Evolutionary conservation across 2,888 invertebrate genomes (phyloP), one percentile per base, ranked within the genome.

Genomic region (Synergus itoensis): DNA sequence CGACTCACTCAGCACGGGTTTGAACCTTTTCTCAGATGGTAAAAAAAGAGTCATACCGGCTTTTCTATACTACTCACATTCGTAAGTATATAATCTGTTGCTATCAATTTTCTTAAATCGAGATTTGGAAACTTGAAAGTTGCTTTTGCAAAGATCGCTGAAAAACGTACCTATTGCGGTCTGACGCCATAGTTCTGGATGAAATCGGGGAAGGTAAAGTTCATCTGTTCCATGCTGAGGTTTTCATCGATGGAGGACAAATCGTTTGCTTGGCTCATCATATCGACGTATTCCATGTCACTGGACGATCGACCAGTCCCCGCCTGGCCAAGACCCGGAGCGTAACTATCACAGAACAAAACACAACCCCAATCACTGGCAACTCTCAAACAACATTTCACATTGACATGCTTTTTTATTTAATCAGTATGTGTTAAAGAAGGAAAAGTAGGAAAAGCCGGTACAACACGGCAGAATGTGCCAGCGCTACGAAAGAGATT

Each of bases 351-450:
- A 86, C 89, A 90, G 88, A 90, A 86, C 87, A 90, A 91, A 91
- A 90, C 91, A 92, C 92, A 92, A 92, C 92, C 86, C 92, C 92
- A 92, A 92, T 92, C 91, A 92, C 91, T 91, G 92, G 92, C 92
- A 91, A 89, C 85, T 84, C 87, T 89, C 86, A 79, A 83, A 69
- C 65, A 82, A 83, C 28, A 75, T 73, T 75, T 36, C 41, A 77
- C 60, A n/a, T 73, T 65, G 57, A 67, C 36, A 78, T 69, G 18
- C 62, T 79, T 79, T 78, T 77, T 75, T 11, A 75, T 21, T 73
- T 53, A 63, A 79, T 77, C 75, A 21, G 78, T 77, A 77, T 73
- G 67, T 80, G 80, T 82, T 81, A 77, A 80, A 81, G 80, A 85
- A 84, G 84, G 85, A 83, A 84, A 84, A 88, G 90, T 90, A 89